Evolutionary conservation across 1,140 invertebrate species (phyloP).

Genomic region (Hylyphantes graminicola): DNA sequence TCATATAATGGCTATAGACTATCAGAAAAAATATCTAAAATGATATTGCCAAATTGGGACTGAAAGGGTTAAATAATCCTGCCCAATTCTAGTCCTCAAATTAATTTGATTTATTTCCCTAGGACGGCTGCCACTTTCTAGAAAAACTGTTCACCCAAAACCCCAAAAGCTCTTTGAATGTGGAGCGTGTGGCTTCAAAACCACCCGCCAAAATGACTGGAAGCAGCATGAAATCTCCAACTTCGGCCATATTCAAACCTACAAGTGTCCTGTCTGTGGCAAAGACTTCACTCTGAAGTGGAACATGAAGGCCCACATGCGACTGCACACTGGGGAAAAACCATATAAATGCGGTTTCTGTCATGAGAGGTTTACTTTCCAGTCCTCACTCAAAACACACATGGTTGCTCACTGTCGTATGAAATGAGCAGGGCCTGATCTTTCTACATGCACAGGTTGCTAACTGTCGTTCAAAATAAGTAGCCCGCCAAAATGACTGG

Average conservation of each 20-base stretch:
- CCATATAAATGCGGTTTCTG: slow-evolving; percentile 72
- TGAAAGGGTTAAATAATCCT: too few species aligned
- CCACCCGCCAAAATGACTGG: neutral
- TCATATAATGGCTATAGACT: too few species aligned
- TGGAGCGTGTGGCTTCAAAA: slow-evolving; percentile 2
- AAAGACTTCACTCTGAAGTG: slow-evolving; percentile 64
- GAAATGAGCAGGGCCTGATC: too few species aligned
- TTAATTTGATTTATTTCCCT: too few species aligned
- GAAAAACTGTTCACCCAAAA: too few species aligned
- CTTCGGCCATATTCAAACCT: slow-evolving; percentile 10
- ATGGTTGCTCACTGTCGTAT: neutral
- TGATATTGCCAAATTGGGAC: too few species aligned
- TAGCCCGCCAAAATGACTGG: neutral
- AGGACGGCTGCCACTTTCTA: too few species aligned
- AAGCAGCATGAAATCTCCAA: slow-evolving; percentile 2
- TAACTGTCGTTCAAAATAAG: too few species aligned
- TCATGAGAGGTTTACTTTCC: slow-evolving; percentile 15
- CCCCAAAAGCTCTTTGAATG: neutral
- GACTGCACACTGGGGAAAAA: slow-evolving; percentile 72
- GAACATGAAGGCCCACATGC: slow-evolving; percentile 63
- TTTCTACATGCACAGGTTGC: too few species aligned
- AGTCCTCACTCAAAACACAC: slow-evolving; percentile 7
- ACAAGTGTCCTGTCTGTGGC: slow-evolving; percentile 1
- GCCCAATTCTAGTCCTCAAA: too few species aligned
- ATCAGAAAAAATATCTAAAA: too few species aligned